These are phyloP conservation scores for Tetheella fluctuosa DNA, from an alignment of 2,888 invertebrate genomes.

Conservation along the genomic window DNA sequence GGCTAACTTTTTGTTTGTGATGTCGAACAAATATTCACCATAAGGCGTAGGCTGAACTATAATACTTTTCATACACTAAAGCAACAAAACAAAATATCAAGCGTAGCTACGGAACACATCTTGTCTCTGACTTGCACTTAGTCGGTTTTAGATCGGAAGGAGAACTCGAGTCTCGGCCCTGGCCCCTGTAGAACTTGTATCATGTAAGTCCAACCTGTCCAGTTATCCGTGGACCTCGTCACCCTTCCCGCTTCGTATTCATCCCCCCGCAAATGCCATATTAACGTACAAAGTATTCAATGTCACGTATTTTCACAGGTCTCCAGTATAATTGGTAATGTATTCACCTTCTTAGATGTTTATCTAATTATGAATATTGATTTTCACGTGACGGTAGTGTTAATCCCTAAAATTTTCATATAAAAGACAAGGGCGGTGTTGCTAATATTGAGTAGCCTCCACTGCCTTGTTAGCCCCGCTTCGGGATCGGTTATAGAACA, in stretches of 20 bases:
- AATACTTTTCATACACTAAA: not conserved
- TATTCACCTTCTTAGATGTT: slow-evolving; percentile 68
- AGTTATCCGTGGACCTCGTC: not conserved
- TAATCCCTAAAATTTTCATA: slow-evolving; percentile 67
- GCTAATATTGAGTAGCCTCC: slow-evolving; percentile 73
- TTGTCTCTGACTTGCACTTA: not conserved
- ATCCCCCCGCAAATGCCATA: not conserved
- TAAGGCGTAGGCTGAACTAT: not conserved
- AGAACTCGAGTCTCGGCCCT: not conserved
- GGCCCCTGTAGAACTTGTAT: not conserved
- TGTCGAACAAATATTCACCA: too few relatives aligned
- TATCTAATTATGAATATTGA: slow-evolving; percentile 81
- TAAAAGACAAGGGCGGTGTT: slow-evolving; percentile 58
- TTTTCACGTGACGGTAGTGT: slow-evolving; percentile 60
- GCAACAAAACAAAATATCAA: not conserved
- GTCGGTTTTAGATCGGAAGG: slow-evolving; percentile 1
- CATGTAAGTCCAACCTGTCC: not conserved
- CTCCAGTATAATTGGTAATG: slow-evolving; percentile 32
- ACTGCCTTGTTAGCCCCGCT: slow-evolving; percentile 67
- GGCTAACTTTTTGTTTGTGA: too few relatives aligned
- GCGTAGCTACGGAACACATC: not conserved
- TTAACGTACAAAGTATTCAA: not conserved
- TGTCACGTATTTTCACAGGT: slow-evolving; percentile 9
- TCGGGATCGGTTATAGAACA: slow-evolving; percentile 73
- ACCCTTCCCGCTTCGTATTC: not conserved